phyloP scores from a whole-genome alignment of 2,797 vertebrate genomes.

The Enteromius afrohamiltoni region DNA sequence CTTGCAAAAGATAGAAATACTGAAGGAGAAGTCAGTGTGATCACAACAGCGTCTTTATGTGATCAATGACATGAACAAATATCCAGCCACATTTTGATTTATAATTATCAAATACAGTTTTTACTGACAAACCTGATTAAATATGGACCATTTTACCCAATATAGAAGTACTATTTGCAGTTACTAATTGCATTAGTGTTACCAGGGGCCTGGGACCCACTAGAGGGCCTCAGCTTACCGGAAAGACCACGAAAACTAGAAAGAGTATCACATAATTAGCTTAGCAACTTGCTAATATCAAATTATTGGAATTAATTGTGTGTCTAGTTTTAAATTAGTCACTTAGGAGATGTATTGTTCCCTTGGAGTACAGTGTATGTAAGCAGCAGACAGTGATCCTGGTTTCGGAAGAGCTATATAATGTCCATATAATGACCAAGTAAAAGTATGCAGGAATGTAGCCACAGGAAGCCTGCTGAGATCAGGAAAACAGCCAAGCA shows the following conservation, averaged over 20 bases:
- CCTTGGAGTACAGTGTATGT: not conserved
- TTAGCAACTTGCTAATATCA: not conserved
- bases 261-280: not conserved
- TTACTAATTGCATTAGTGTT: not conserved
- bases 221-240: not conserved
- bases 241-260: not conserved
- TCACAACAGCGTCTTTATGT: not conserved
- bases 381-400: not conserved
- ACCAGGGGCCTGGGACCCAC: not conserved
- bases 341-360: not conserved
- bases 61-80: not conserved
- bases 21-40: conserved; percentile 17
- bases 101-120: not conserved
- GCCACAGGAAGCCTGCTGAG: conserved; percentile 19
- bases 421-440: conserved; percentile 14
- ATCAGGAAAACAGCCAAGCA: conserved; percentile 20
- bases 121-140: not conserved
- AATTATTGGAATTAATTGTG: not conserved
- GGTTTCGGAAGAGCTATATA: not conserved
- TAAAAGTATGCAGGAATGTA: conserved; percentile 21
- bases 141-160: not conserved
- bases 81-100: not conserved
- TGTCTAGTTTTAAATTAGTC: not conserved
- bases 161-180: not conserved
- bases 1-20: conserved; percentile 20